Evolutionary conservation across 92 coral and sea anemone species (phyloP), one percentile per base, ranked within the genome.

Genomic region (Chrysogorgia sp.): DNA sequence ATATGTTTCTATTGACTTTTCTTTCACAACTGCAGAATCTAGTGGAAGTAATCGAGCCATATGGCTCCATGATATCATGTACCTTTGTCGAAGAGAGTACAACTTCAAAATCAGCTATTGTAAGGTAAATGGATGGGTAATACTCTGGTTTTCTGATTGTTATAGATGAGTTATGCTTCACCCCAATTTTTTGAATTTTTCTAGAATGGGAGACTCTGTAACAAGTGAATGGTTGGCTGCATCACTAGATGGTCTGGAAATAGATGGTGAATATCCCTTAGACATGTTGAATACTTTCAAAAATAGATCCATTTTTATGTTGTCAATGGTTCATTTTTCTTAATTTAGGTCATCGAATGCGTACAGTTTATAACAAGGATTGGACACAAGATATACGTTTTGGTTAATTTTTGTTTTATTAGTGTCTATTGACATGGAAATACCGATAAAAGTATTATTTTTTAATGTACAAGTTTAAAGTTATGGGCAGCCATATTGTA

Each of bases 181-280:
- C 48, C 10, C 23, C 40, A 10, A 67, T 34, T 41, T 47, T n/a
- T 15, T 7, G 31, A 67, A 64, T 56, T 13, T 34, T 34, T 49
- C 30, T 24, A 72, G 79, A 20, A 72, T 72, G 79, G 40, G 64
- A 10, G 40, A 35, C 26, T 30, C 64, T 22, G 13, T 56, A 28
- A 34, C 64, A 19, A 65, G 63, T 32, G 79, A 72, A 72, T 72
- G 31, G 52, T 15, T 72, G 28, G 64, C 34, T 7, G 65, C 35
- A 17, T 72, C 79, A n/a, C 30, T 56, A 17, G 79, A 72, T 52
- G 79, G 79, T 1, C 55, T 53, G 52, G 79, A 72, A 34, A 34
- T 72, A 0, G 65, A 72, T 53, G 79, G 79, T 72, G 22, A 28
- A 34, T 1, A 32, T 22, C 21, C 2, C 17, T 61, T 33, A 2